A percentile compares a stretch with the other conserved stretches of the same genome.
phyloP scores from a whole-genome alignment of 2,113 vertebrate species.

The Boleophthalmus pectinirostris region DNA sequence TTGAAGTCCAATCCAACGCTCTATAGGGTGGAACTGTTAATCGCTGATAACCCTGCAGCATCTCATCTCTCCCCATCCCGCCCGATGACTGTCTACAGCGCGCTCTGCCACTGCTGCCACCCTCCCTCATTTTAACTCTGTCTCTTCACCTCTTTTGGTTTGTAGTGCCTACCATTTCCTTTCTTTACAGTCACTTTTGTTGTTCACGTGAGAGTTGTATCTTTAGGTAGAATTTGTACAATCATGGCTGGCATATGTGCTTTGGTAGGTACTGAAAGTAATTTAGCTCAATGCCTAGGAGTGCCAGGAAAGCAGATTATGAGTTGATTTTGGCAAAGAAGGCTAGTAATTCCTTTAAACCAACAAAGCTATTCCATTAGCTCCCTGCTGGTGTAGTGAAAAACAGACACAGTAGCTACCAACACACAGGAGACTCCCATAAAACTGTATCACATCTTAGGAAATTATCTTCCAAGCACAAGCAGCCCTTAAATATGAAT shows the following conservation, averaged over 20 bases:
- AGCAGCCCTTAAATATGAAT: constrained; percentile 12
- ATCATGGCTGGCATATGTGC: constrained; percentile 69
- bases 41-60: constrained; percentile 89
- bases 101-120: constrained; percentile 74
- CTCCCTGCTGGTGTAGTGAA: constrained; percentile 93
- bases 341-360: constrained; percentile 95
- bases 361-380: constrained; percentile 98
- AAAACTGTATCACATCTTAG: constrained; percentile 1
- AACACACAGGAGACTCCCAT: constrained; percentile 64
- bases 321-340: constrained; percentile 96
- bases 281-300: constrained; percentile 48
- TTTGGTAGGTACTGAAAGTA: constrained; percentile 50
- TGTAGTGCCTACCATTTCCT: constrained; percentile 55
- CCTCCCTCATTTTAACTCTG: constrained; percentile 76
- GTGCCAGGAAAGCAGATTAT: constrained; percentile 95
- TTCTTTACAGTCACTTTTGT: constrained; percentile 73
- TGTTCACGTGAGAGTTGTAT: constrained; percentile 78
- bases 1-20: constrained; percentile 76
- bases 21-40: constrained; percentile 87
- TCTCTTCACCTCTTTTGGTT: constrained; percentile 84
- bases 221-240: constrained; percentile 79
- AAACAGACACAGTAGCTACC: constrained; percentile 82
- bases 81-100: constrained; percentile 80
- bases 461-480: neutral
- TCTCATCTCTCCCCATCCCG: constrained; percentile 52